Evolutionary conservation across 2,888 invertebrate genomes (phyloP), one percentile per base, ranked within the genome.

Genomic region (Papilio gigon): DNA sequence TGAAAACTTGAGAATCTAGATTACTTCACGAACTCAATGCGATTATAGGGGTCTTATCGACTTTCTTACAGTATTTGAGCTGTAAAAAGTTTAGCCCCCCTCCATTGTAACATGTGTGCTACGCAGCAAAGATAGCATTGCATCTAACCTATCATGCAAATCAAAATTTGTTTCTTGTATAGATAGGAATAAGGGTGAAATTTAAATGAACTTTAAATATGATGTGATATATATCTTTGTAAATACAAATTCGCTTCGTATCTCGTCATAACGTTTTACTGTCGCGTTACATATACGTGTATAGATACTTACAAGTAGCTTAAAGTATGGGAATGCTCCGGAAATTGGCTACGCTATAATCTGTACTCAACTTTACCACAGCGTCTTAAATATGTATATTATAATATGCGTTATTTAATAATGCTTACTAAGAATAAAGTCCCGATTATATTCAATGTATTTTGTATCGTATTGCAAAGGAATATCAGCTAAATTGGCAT

Each of bases 221-320:
- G 25, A 62, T 70, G 65, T 62, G 74, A 67, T 76, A 76, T 74
- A 74, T 64, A 71, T 72, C 66, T 70, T 77, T 75, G 79, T 73
- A 73, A 75, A 79, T 77, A 77, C 76, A 84, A 84, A 82, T 85
- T 86, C 81, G 81, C 82, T 80, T 83, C 84, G 83, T 86, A 86
- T 87, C 86, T 88, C 81, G 85, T 85, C 86, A 87, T 88, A 88
- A 87, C 85, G 82, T 88, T 89, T 89, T 89, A 88, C 85, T 85
- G 86, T 86, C 83, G 78, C 77, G 80, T 81, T 82, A 82, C 78
- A 75, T 78, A 81, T 65, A 69, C 60, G 65, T 50, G 68, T 33
- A 65, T 79, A 71, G 73, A 71, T 73, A 75, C 74, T 75, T 75
- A 76, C 73, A 72, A 75, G 78, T 78, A 77, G 77, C 77, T 81